Percentiles rank a stretch among this genome's conserved stretches.
phyloP scores from a whole-genome alignment of 2,888 invertebrate genomes.

The Adela reaumurella region DNA sequence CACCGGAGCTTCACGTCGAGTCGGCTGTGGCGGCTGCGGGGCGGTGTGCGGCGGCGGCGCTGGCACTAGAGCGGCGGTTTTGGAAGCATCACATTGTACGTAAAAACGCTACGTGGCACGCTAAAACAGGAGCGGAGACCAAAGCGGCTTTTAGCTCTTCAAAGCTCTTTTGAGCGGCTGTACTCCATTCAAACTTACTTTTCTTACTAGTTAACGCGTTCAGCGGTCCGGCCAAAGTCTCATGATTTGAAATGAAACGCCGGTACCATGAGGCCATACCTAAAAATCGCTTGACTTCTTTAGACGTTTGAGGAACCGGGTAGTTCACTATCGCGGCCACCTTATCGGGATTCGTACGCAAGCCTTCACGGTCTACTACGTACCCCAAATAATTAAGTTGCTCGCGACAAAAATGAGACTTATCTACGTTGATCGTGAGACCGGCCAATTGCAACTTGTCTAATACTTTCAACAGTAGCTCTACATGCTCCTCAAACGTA shows the following conservation, averaged over 20 bases:
- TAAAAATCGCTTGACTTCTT: conserved; percentile 10
- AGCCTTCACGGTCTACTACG: conserved; percentile 16
- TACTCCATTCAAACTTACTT: not conserved
- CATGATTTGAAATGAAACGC: not conserved
- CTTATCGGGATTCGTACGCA: conserved; percentile 13
- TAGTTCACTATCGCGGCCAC: conserved; percentile 10
- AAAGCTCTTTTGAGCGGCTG: not conserved
- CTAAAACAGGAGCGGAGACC: not conserved
- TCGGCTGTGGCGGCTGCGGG: too few relatives aligned
- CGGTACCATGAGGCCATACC: conserved; percentile 12
- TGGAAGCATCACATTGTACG: not conserved
- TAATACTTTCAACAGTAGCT: not conserved
- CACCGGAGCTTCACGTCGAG: too few relatives aligned
- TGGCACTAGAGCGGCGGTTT: too few relatives aligned
- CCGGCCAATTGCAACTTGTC: not conserved
- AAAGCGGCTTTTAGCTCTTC: not conserved
- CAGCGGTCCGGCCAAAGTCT: not conserved
- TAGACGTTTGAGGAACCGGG: conserved; percentile 9
- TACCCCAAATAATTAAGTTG: conserved; percentile 20
- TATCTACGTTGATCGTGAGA: conserved; percentile 15
- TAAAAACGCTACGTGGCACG: not conserved
- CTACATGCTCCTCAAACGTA: conserved; percentile 11
- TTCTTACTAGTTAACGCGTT: not conserved
- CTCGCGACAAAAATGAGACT: conserved; percentile 15
- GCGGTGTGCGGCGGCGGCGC: too few relatives aligned